Percentiles rank a stretch among this genome's conserved stretches.
phyloP scores from a whole-genome alignment of 2,888 invertebrate genomes.

The Heliconius sara region DNA sequence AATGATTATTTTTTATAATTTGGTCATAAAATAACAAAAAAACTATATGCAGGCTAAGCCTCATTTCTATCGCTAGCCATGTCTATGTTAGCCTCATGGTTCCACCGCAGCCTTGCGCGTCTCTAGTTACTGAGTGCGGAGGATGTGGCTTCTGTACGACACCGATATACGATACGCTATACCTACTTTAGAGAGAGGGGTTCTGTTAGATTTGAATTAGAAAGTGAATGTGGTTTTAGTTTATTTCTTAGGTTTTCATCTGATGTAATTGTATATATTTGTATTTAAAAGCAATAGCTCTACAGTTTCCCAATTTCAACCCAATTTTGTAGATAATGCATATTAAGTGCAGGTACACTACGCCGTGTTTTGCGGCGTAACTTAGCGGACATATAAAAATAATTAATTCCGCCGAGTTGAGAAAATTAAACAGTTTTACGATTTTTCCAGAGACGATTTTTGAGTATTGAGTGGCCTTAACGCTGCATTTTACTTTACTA shows the following conservation, averaged over 20 bases:
- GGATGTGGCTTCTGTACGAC: constrained; percentile 34
- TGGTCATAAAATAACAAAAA: neutral
- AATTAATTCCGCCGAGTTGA: no score
- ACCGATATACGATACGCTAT: constrained; percentile 4
- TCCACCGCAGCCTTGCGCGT: constrained; percentile 34
- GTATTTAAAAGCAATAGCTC: no score
- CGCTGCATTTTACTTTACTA: no score
- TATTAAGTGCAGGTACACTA: no score
- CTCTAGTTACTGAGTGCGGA: constrained; percentile 16
- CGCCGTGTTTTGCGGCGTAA: no score
- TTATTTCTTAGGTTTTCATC: neutral
- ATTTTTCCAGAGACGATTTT: no score
- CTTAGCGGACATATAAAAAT: no score
- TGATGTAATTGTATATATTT: neutral
- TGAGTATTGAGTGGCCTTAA: no score
- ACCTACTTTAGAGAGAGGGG: neutral
- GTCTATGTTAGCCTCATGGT: constrained; percentile 6
- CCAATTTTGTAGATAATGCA: no score
- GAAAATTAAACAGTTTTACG: no score
- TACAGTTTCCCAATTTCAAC: no score
- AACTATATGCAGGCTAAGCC: neutral
- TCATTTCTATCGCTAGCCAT: neutral
- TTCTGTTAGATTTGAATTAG: constrained; percentile 7
- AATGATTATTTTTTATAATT: neutral
- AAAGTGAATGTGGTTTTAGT: constrained; percentile 13